Evolutionary conservation across 2,888 invertebrate species (phyloP).

Genomic region (Drosophila dives): DNA sequence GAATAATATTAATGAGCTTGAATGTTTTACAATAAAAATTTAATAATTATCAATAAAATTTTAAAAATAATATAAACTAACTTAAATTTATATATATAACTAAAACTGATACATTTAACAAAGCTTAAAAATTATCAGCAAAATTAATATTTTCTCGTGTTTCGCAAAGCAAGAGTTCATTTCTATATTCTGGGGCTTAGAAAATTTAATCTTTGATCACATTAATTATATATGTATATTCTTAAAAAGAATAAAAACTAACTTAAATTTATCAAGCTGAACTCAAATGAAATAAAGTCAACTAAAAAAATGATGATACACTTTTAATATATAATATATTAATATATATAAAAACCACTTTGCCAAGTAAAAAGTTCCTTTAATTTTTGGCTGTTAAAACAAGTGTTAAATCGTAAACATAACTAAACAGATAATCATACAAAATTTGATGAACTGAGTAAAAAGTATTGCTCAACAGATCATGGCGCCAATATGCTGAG

Average conservation of each 20-base stretch:
- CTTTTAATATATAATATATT: neutral
- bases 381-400: neutral
- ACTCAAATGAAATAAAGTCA: neutral
- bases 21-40: rapidly evolving
- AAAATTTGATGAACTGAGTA: neutral
- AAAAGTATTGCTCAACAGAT: neutral
- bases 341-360: neutral
- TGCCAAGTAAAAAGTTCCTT: neutral
- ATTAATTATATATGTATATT: no score
- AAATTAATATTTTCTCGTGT: no score
- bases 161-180: no score
- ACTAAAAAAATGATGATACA: rapidly evolving
- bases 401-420: neutral
- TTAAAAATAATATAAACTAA: neutral
- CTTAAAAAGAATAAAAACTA: neutral
- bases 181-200: no score
- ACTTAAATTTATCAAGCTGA: neutral
- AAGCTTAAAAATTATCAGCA: no score
- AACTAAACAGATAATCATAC: neutral
- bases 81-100: no score
- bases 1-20: neutral
- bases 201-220: no score
- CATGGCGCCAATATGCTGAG: slow-evolving; percentile 2
- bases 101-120: no score
- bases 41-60: neutral